Evolutionary conservation across 2,113 vertebrate species (phyloP).

Genomic region (Sardina pilchardus): DNA sequence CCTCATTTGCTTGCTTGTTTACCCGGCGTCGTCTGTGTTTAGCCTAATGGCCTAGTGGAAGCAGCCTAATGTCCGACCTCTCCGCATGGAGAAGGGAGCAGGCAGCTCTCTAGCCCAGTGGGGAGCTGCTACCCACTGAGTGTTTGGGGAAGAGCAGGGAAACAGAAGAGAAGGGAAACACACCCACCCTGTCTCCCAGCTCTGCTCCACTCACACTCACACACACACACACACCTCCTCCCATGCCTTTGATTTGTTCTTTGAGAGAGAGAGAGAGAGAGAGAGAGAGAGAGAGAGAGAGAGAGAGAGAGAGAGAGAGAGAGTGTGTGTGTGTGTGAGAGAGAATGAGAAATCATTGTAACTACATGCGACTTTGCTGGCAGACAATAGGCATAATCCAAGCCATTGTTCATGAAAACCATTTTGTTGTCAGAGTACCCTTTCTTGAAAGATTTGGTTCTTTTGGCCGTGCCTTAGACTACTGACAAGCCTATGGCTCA

Average conservation of each 20-base stretch:
- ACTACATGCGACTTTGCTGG: background rate
- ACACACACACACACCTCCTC: no score
- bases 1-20: background rate
- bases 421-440: background rate
- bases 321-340: no score
- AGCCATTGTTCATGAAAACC: background rate
- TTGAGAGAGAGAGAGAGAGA: background rate
- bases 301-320: no score
- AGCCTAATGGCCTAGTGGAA: background rate
- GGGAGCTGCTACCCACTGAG: background rate
- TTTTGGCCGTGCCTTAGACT: background rate
- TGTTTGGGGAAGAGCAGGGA: background rate
- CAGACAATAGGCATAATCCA: background rate
- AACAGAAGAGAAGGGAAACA: background rate
- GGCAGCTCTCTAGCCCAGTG: background rate
- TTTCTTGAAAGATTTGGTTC: background rate
- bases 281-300: no score
- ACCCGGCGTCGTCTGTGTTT: background rate
- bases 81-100: background rate
- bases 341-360: background rate
- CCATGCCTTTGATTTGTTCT: background rate
- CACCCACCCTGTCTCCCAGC: background rate
- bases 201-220: background rate
- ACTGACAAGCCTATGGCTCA: background rate
- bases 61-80: background rate